Conservation (phyloP, 2,888 invertebrate genomes). For the Nephrotoma appendiculata region DNA sequence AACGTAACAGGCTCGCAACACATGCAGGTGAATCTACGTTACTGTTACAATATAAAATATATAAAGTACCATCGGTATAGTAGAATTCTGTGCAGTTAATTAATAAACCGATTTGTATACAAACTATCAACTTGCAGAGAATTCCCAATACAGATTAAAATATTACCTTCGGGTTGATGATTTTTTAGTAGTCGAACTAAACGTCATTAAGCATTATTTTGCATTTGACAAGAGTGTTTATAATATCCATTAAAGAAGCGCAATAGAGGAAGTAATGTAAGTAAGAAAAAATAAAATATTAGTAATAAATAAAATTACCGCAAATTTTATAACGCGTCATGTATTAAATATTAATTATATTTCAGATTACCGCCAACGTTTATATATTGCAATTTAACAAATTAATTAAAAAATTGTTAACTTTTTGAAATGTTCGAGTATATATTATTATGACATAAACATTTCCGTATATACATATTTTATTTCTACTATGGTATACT, state of each 20-base stretch:
- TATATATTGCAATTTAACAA: neutral
- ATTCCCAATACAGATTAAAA: neutral
- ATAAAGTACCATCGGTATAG: neutral
- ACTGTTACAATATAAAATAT: neutral
- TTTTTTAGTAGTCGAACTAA: neutral
- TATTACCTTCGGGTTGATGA: neutral
- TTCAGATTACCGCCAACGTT: neutral
- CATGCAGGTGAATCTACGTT: neutral
- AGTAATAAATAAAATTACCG: neutral
- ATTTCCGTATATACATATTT: neutral
- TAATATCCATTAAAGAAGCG: neutral
- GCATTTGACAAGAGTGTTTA: neutral
- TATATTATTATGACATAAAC: neutral
- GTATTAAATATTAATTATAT: neutral
- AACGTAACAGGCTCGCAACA: neutral
- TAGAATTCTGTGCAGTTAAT: too few species aligned
- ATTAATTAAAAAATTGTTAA: neutral
- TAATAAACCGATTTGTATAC: too few species aligned
- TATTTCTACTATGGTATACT: neutral
- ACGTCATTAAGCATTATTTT: neutral
- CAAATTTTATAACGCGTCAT: neutral
- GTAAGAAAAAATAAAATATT: neutral
- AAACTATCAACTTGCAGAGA: too few species aligned
- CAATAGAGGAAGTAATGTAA: neutral
- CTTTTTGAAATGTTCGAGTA: too few species aligned